Evolutionary conservation across 2,113 vertebrate genomes (phyloP).

Genomic region (Tachuris rubrigastra): DNA sequence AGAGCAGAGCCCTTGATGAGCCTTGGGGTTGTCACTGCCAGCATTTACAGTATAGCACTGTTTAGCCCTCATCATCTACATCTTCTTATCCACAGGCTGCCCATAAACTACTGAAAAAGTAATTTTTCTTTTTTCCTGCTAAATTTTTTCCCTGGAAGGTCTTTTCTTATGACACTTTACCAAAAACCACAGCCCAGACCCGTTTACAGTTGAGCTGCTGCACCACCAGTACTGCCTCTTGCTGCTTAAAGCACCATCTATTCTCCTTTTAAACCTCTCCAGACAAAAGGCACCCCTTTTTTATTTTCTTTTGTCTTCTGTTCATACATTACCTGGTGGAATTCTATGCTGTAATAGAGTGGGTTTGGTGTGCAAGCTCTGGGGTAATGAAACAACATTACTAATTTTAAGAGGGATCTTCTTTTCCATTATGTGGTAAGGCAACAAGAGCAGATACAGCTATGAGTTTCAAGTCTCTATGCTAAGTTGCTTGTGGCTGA

Average conservation of each 20-base stretch:
- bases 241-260: not conserved
- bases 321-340: not conserved
- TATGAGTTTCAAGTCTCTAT: not conserved
- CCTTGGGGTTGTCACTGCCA: not conserved
- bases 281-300: not conserved
- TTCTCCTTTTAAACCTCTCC: not conserved
- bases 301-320: not conserved
- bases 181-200: not conserved
- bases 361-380: not conserved
- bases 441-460: not conserved
- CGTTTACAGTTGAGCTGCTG: not conserved
- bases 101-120: not conserved
- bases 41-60: no score
- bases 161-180: not conserved
- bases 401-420: not conserved
- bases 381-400: not conserved
- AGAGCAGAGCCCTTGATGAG: not conserved
- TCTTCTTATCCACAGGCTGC: not conserved
- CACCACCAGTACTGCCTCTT: not conserved
- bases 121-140: not conserved
- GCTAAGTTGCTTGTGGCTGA: not conserved
- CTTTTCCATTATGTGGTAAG: not conserved
- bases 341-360: not conserved
- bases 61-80: not conserved
- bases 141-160: not conserved